Percentiles rank a stretch among this genome's conserved stretches.
These are phyloP conservation scores for Gortyna flavago DNA, from an alignment of 2,888 invertebrate genomes.

Conservation along the genomic window DNA sequence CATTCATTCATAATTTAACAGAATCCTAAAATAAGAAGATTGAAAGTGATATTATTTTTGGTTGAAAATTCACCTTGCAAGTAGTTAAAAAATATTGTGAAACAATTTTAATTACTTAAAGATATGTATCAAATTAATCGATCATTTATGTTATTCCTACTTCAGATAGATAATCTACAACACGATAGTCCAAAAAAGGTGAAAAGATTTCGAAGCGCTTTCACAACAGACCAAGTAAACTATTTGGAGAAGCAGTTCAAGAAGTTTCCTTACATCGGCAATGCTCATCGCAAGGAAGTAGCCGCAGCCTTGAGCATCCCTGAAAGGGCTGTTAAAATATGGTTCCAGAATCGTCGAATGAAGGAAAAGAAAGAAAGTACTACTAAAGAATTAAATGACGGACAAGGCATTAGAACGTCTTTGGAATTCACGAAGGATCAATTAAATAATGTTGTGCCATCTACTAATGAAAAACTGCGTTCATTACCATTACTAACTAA, in stretches of 20 bases:
- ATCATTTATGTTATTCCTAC: conserved; percentile 7
- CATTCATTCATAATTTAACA: background rate
- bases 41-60: background rate
- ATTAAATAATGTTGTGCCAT: conserved; percentile 72
- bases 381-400: conserved; percentile 68
- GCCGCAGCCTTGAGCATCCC: conserved; percentile 91
- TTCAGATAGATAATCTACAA: conserved; percentile 65
- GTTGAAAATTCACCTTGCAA: background rate
- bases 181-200: conserved; percentile 64
- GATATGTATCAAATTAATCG: background rate
- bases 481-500: conserved; percentile 68
- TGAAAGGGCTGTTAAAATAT: conserved; percentile 95
- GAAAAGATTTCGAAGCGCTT: conserved; percentile 90
- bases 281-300: conserved; percentile 92
- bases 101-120: background rate
- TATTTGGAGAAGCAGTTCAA: conserved; percentile 93
- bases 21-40: background rate
- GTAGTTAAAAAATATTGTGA: conserved; percentile 27
- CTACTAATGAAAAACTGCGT: conserved; percentile 68
- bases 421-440: conserved; percentile 67
- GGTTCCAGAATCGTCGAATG: conserved; percentile 96
- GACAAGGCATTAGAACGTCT: conserved; percentile 59
- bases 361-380: conserved; percentile 91
- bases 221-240: conserved; percentile 93
- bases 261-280: conserved; percentile 92